Evolutionary conservation across 2,113 vertebrate genomes (phyloP), one percentile per base, ranked within the genome.

Genomic region (Triplophysa siluroides): DNA sequence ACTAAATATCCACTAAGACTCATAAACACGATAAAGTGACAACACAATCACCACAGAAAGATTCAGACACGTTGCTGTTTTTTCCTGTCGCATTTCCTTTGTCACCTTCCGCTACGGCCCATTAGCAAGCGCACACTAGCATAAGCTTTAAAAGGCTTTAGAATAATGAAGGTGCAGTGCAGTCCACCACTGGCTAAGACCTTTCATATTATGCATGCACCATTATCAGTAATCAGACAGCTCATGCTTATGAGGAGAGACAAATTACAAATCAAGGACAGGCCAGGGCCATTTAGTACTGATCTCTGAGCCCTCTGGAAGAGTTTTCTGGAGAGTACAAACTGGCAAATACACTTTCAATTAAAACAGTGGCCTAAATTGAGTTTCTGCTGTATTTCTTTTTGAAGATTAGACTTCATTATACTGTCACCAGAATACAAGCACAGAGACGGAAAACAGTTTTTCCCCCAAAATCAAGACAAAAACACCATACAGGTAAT

Each of bases 141-240:
- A 71, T 68, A 68, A 14, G 21, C 60, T 80, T 77, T 81, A 81
- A 83, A 81, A 81, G 73, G 38, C 65, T 76, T 68, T 78, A 58
- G 80, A 47, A 64, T 58, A 75, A 82, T 78, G 83, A 85, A 85
- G 33, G 43, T 45, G 43, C 33, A 6, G 68, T 74, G 73, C 54
- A 68, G 64, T 69, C 72, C 66, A 50, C 81, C 76, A 66, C 10
- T 47, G n/a, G 66, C 78, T 81, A 76, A 81, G 52, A 41, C 63
- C 52, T 33, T 62, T 72, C 18, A 41, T 81, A 82, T 79, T 83
- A 79, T 76, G 33, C 62, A 68, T 76, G 38, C 72, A 41, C 61
- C 80, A 65, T 82, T 83, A 82, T 82, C 80, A 67, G 67, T 61
- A 81, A 86, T 82, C 74, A 41, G 33, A 29, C 60, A 67, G 71